These are phyloP conservation scores for Phocides pigmalion DNA, from an alignment of 1,140 invertebrate genomes.

Conservation along the genomic window DNA sequence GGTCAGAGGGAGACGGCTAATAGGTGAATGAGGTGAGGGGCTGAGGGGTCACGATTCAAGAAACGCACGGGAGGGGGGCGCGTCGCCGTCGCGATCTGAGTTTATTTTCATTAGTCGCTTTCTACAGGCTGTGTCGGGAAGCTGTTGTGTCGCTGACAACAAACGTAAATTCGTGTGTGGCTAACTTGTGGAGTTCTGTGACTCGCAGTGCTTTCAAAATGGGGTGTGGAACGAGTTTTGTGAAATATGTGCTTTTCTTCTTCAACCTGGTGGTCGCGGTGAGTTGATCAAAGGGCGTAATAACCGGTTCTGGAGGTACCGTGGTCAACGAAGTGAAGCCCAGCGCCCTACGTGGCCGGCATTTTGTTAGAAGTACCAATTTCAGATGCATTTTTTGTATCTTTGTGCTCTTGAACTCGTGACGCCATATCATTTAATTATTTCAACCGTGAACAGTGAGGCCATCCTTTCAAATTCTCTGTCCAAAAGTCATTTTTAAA, in stretches of 20 bases:
- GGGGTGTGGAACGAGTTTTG: constrained; percentile 90
- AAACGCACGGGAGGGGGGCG: constrained; percentile 49
- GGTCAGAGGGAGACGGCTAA: constrained; percentile 54
- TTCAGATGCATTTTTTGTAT: constrained; percentile 17
- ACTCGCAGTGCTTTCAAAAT: constrained; percentile 72
- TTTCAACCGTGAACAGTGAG: constrained; percentile 6
- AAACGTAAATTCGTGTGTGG: constrained; percentile 70
- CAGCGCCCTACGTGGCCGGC: constrained; percentile 53
- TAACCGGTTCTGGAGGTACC: constrained; percentile 67
- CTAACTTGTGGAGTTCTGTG: constrained; percentile 65
- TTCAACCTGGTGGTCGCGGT: constrained; percentile 94
- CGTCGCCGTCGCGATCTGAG: constrained; percentile 71
- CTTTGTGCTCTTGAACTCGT: constrained; percentile 19
- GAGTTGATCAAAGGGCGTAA: constrained; percentile 82
- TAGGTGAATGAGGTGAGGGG: constrained; percentile 56
- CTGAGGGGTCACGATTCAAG: constrained; percentile 69
- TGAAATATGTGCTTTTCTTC: constrained; percentile 93
- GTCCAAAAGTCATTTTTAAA: background rate
- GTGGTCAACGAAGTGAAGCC: constrained; percentile 67
- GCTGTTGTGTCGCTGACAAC: constrained; percentile 39
- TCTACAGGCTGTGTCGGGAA: constrained; percentile 45
- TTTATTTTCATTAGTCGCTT: constrained; percentile 72
- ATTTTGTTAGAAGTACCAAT: constrained; percentile 34
- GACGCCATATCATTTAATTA: constrained; percentile 5
- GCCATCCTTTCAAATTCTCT: constrained; percentile 1